Evolutionary conservation across 2,797 vertebrate genomes (phyloP).

Genomic region (Sardinella longiceps): DNA sequence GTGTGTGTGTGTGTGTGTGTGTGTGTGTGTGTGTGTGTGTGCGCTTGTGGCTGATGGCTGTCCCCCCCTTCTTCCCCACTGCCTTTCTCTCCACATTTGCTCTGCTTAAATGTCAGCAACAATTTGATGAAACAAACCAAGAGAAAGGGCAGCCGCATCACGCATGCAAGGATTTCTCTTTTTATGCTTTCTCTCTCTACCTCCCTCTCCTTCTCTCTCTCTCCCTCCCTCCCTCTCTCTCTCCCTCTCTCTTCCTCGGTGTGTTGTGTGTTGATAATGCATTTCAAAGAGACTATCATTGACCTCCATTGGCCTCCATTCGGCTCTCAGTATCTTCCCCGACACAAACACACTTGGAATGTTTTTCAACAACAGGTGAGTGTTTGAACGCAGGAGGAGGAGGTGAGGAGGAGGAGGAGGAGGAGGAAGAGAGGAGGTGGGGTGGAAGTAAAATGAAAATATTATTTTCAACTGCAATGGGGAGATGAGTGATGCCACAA

Average conservation of each 20-base stretch:
- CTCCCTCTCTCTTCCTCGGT: neutral
- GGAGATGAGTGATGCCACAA: neutral
- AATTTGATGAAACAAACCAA: conserved; percentile 65
- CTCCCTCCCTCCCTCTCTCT: neutral
- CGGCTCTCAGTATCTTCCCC: conserved; percentile 2
- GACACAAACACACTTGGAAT: neutral
- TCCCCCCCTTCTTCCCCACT: conserved; percentile 28
- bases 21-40: neutral
- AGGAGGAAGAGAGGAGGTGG: too few species aligned
- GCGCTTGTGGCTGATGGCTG: too few species aligned
- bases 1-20: neutral
- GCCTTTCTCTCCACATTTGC: conserved; percentile 49
- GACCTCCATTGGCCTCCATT: conserved; percentile 18
- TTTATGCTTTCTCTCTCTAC: neutral
- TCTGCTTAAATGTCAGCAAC: conserved; percentile 74
- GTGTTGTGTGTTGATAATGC: conserved; percentile 40
- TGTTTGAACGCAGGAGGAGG: neutral
- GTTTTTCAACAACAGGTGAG: neutral
- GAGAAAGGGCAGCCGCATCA: conserved; percentile 58
- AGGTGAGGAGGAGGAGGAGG: neutral
- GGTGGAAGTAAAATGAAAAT: neutral
- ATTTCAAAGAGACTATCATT: neutral
- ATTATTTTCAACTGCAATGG: neutral
- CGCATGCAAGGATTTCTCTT: conserved; percentile 19
- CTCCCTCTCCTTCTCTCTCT: neutral